These are phyloP conservation scores for Mus minutoides DNA, from an alignment of 2,797 vertebrate species.

Conservation along the genomic window DNA sequence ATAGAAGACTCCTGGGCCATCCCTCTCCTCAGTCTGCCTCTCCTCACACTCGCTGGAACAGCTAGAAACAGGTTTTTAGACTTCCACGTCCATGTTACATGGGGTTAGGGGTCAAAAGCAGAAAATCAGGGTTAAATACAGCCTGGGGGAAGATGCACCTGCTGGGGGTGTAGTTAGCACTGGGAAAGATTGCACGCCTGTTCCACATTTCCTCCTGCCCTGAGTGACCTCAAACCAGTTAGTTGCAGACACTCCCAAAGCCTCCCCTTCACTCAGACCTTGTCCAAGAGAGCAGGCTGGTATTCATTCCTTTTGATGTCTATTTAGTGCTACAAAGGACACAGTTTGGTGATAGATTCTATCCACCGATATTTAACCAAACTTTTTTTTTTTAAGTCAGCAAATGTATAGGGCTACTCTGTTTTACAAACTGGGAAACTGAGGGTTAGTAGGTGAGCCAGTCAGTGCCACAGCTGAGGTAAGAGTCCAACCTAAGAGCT, in stretches of 20 bases:
- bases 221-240: not conserved
- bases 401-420: not conserved
- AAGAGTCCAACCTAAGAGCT: not conserved
- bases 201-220: not conserved
- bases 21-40: not conserved
- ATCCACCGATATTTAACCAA: slow-evolving; percentile 24
- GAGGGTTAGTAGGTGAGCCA: not conserved
- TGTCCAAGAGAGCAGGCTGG: not conserved
- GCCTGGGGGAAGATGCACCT: fast-evolving
- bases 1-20: not conserved
- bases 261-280: not conserved
- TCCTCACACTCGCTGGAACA: not conserved
- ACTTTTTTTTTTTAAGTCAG: not conserved
- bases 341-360: not conserved
- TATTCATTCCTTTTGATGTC: not conserved
- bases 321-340: not conserved
- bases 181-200: fast-evolving
- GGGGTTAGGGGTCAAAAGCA: not conserved
- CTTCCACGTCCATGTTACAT: not conserved
- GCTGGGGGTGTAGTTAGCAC: fast-evolving
- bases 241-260: not conserved
- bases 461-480: not conserved
- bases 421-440: not conserved
- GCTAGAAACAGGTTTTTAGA: not conserved
- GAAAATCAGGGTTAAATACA: not conserved